phyloP scores from a whole-genome alignment of 2,888 invertebrate species.

The Cataglyphis rosenhaueri region DNA sequence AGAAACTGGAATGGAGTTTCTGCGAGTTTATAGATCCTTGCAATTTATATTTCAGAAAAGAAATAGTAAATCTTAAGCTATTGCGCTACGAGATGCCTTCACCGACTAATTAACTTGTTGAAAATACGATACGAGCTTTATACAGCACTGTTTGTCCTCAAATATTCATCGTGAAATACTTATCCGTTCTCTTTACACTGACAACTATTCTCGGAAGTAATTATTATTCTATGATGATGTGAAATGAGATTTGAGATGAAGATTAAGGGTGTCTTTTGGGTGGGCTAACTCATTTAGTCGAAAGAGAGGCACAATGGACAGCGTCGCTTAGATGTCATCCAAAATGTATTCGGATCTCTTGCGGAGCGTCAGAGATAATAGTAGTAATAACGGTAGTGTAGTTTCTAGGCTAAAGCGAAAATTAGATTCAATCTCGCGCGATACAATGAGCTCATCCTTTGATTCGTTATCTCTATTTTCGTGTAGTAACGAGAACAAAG shows the following conservation, averaged over 20 bases:
- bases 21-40: neutral
- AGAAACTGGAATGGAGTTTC: neutral
- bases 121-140: neutral
- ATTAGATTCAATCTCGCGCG: slow-evolving; percentile 1
- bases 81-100: neutral
- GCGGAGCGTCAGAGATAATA: slow-evolving; percentile 30
- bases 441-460: neutral
- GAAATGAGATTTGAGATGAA: slow-evolving; percentile 42
- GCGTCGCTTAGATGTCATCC: slow-evolving; percentile 40
- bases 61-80: neutral
- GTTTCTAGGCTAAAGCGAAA: neutral
- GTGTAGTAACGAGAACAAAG: neutral
- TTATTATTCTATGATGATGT: slow-evolving; percentile 31
- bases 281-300: slow-evolving; percentile 46
- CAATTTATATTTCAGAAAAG: neutral
- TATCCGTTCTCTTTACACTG: neutral
- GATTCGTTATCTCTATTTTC: neutral
- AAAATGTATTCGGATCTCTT: slow-evolving; percentile 26
- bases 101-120: neutral
- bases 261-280: slow-evolving; percentile 44
- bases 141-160: neutral
- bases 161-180: neutral
- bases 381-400: slow-evolving; percentile 18
- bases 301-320: slow-evolving; percentile 26
- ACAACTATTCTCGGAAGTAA: slow-evolving; percentile 3